Percentiles rank a stretch among this genome's conserved stretches.
phyloP scores from a whole-genome alignment of 2,113 vertebrate species.

The Pedionomus torquatus region DNA sequence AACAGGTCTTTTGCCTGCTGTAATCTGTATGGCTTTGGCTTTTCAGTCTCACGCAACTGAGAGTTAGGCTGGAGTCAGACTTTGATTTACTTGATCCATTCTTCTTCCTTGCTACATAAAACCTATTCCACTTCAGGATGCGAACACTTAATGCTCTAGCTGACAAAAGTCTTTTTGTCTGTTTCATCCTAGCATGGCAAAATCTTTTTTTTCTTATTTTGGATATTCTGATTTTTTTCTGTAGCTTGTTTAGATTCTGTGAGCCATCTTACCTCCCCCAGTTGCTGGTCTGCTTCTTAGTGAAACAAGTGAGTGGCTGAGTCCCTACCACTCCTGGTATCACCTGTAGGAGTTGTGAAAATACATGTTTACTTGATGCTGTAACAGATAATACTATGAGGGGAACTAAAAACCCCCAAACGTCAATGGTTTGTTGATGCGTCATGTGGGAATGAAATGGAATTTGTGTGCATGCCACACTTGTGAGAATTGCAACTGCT shows the following conservation, averaged over 20 bases:
- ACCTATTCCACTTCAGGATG: background rate
- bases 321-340: background rate
- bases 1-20: background rate
- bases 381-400: background rate
- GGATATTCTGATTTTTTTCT: background rate
- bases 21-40: background rate
- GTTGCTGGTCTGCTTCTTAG: background rate
- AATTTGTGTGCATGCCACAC: background rate
- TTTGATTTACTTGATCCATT: background rate
- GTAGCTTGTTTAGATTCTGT: background rate
- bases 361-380: background rate
- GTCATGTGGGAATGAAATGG: background rate
- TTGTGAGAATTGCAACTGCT: background rate
- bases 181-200: background rate
- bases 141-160: background rate
- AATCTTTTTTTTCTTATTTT: background rate
- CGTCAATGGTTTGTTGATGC: background rate
- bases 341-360: conserved; percentile 3
- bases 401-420: background rate
- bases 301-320: background rate
- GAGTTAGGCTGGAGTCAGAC: background rate
- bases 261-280: background rate
- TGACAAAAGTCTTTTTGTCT: background rate
- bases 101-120: background rate
- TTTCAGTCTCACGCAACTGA: background rate